A percentile compares a stretch with the other conserved stretches of the same genome.
These are phyloP conservation scores for Sylvia atricapilla DNA, from an alignment of 2,113 vertebrate species.

Conservation along the genomic window DNA sequence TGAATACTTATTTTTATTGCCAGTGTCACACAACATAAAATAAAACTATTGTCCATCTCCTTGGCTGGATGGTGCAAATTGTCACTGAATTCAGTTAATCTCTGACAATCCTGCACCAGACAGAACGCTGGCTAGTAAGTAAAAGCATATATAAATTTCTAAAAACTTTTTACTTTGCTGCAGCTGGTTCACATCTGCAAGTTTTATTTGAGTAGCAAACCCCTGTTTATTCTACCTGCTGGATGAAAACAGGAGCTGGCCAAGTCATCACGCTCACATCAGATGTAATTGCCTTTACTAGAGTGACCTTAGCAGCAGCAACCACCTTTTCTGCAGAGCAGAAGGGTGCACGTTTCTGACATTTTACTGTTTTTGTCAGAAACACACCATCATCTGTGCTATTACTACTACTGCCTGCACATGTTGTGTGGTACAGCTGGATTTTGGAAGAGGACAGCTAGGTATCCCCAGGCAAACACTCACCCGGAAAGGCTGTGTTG, in stretches of 20 bases:
- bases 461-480: neutral
- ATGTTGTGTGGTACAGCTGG: rapidly evolving
- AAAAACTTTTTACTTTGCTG: neutral
- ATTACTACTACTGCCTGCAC: neutral
- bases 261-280: rapidly evolving
- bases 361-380: neutral
- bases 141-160: neutral
- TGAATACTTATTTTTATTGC: neutral
- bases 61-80: neutral
- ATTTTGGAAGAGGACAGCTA: neutral
- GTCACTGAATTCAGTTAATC: neutral
- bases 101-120: neutral
- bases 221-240: neutral
- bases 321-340: neutral
- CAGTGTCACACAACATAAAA: neutral
- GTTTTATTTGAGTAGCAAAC: neutral
- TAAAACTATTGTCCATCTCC: neutral
- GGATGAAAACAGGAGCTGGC: neutral
- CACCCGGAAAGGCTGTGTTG: neutral
- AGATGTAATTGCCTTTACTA: rapidly evolving
- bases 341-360: rapidly evolving
- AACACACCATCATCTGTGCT: neutral
- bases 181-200: neutral
- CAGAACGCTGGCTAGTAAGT: neutral
- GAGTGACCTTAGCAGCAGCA: neutral